Conservation (phyloP, 2,113 vertebrate genomes). For the Hemibagrus wyckioides region DNA sequence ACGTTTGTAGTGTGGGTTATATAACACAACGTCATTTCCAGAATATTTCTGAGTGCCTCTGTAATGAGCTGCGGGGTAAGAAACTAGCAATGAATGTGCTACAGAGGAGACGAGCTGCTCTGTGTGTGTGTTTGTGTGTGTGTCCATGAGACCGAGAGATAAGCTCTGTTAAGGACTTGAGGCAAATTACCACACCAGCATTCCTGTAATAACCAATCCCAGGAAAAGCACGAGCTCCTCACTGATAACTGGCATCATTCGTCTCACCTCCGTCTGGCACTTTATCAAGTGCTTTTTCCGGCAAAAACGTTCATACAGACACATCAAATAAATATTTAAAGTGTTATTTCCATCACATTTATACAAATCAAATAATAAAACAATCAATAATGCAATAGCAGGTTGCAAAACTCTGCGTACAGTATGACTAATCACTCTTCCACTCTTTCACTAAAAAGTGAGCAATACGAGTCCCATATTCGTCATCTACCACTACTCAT, state of each 20-base stretch:
- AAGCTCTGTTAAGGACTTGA: not conserved
- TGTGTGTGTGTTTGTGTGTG: conserved; percentile 1
- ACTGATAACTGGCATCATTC: not conserved
- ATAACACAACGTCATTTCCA: not conserved
- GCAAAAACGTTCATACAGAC: not conserved
- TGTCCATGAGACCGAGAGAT: not conserved
- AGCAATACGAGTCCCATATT: not conserved
- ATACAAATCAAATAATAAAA: not conserved
- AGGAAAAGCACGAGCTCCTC: not conserved
- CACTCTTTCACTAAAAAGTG: not conserved
- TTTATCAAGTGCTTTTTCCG: not conserved
- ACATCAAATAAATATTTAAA: not conserved
- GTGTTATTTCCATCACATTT: not conserved
- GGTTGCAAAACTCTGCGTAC: not conserved
- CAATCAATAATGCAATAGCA: not conserved
- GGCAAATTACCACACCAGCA: not conserved
- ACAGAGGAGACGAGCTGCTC: not conserved
- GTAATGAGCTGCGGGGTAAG: not conserved
- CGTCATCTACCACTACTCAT: conserved; percentile 5
- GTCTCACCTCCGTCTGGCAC: not conserved
- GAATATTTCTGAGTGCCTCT: not conserved
- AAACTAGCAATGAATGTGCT: not conserved
- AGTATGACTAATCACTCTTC: conserved; percentile 10
- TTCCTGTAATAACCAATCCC: not conserved
- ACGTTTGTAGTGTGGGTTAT: not conserved